Percentiles rank a stretch among this genome's conserved stretches.
phyloP scores from a whole-genome alignment of 2,113 vertebrate species.

The Labrus mixtus region DNA sequence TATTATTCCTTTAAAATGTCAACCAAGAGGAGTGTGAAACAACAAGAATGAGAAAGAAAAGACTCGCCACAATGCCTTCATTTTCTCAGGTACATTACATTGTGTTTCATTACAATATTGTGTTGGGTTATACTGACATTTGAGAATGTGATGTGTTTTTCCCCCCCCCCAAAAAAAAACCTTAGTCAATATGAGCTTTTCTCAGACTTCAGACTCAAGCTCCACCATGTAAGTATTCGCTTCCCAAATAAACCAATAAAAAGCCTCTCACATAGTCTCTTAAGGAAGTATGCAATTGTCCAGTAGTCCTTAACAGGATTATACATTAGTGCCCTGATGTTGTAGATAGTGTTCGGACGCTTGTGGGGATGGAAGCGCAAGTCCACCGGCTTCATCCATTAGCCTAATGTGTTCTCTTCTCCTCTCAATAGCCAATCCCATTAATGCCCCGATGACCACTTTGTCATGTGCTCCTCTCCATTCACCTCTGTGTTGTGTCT shows the following conservation, averaged over 20 bases:
- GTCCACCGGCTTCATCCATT: constrained; percentile 76
- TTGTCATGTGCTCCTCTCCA: constrained; percentile 41
- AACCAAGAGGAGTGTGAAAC: neutral
- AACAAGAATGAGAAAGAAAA: neutral
- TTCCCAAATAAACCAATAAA: constrained; percentile 43
- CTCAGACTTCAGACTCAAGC: neutral
- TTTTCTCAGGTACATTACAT: neutral
- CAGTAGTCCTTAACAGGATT: constrained; percentile 37
- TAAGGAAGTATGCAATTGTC: constrained; percentile 38
- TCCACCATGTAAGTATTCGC: neutral
- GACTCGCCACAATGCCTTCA: neutral
- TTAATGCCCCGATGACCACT: constrained; percentile 50
- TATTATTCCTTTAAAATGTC: too few species aligned
- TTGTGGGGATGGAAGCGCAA: constrained; percentile 54
- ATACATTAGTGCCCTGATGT: constrained; percentile 69
- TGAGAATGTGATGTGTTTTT: neutral
- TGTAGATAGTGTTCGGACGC: constrained; percentile 52
- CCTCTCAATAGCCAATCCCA: constrained; percentile 57
- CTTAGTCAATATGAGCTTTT: neutral
- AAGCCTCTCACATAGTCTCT: constrained; percentile 22
- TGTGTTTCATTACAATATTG: neutral
- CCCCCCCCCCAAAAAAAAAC: too few species aligned
- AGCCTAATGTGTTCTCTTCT: constrained; percentile 79
- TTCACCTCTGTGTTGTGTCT: constrained; percentile 51
- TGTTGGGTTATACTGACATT: neutral